Base-by-base conservation (phyloP, 37 sponge, comb jelly and placozoan genomes). In the Hormiphora californensis region DNA sequence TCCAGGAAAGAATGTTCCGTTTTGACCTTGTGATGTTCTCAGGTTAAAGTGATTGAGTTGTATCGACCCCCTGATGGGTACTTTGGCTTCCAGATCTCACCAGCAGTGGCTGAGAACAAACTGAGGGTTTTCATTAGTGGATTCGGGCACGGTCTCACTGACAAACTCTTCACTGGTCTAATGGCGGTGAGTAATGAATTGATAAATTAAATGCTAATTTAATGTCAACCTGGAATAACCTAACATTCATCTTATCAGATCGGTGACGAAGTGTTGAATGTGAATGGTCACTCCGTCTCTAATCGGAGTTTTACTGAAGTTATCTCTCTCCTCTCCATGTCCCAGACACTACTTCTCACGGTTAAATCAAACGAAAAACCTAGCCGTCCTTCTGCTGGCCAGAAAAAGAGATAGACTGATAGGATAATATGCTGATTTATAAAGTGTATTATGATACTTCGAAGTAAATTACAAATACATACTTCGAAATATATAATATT, bases 11-110 rank as follows among this genome's bases (percentile, higher is more conserved):
- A n/a, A n/a, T n/a, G n/a, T n/a, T n/a, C n/a, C n/a, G n/a, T n/a
- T n/a, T n/a, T n/a, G n/a, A n/a, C n/a, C n/a, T n/a, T n/a, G n/a
- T n/a, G n/a, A n/a, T n/a, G n/a, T n/a, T n/a, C n/a, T n/a, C 81
- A 73, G 81, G 81, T 73, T n/a, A 73, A 73, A 73, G 81, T 73
- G 1, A 73, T 73, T 19, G 81, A 73, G 44, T 46, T 73, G 81
- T 73, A 73, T 28, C 81, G 81, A 19, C 81, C 81, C 25, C 23
- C 7, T 11, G 81, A 73, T 28, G 81, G 81, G 28, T 73, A 73
- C 27, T 73, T 73, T n/a, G 81, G 81, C 23, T 73, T 73, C 81
- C 81, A 73, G 46, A 73, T 73, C 41, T 73, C 81, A 23, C 81
- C 81, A 1, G n/a, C 81, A 40, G 25, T 73, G n/a, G 46, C 40